phyloP scores from a whole-genome alignment of 2,888 invertebrate genomes.

The Disparrhopalites patrizii region DNA sequence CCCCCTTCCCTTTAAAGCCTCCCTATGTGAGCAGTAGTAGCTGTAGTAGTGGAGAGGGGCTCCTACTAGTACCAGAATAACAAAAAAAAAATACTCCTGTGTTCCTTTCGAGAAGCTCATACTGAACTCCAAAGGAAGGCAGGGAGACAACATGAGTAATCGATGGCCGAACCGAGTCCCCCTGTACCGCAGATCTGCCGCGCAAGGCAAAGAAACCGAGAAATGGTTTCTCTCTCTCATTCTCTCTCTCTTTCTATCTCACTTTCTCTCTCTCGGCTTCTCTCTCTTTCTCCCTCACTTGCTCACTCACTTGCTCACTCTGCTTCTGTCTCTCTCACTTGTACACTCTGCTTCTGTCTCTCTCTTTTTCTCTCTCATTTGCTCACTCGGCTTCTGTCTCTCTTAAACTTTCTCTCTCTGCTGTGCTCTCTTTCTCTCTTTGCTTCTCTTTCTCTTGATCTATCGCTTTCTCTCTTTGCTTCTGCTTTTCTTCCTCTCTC shows the following conservation, averaged over 20 bases:
- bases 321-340: too few relatives aligned
- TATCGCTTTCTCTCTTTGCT: too few relatives aligned
- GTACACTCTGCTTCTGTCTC: too few relatives aligned
- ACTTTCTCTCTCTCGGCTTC: constrained; percentile 13
- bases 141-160: constrained; percentile 21
- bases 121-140: constrained; percentile 13
- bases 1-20: not conserved
- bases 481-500: too few relatives aligned
- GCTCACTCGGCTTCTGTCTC: not conserved
- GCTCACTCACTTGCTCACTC: not conserved
- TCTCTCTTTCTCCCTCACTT: not conserved
- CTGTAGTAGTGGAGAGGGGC: not conserved
- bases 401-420: not conserved
- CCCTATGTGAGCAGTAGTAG: not conserved
- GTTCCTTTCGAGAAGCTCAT: constrained; percentile 2
- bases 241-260: not conserved
- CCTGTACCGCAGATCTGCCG: not conserved
- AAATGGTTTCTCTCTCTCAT: constrained; percentile 7
- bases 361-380: not conserved
- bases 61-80: not conserved
- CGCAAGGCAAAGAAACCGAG: constrained; percentile 13
- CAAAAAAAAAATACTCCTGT: too few relatives aligned
- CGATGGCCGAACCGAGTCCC: constrained; percentile 19
- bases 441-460: not conserved
- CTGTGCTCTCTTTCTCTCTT: not conserved